phyloP scores from a whole-genome alignment of 2,113 vertebrate genomes.

The Zapornia atra region DNA sequence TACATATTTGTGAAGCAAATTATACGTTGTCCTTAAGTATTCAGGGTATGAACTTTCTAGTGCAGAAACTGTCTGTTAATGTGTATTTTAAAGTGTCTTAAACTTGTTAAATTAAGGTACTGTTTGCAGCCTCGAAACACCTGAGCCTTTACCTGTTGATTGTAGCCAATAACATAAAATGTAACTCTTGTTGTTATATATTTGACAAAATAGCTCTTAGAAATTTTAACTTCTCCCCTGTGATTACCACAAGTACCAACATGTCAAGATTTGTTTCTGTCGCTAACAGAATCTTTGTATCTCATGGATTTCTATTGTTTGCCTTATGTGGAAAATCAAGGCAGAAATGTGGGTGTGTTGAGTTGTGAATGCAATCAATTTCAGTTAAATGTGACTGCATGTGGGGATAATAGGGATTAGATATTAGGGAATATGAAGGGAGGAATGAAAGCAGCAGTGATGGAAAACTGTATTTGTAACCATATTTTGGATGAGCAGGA shows the following conservation, averaged over 20 bases:
- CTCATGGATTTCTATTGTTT: background rate
- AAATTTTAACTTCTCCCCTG: background rate
- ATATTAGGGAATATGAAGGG: background rate
- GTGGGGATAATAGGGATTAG: background rate
- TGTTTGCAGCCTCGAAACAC: background rate
- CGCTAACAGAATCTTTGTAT: background rate
- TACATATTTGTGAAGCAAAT: background rate
- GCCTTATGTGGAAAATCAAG: background rate
- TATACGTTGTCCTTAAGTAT: background rate
- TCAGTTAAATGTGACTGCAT: background rate
- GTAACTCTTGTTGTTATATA: background rate
- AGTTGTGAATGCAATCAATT: background rate
- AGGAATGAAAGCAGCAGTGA: background rate
- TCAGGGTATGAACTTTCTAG: background rate
- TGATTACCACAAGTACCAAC: background rate
- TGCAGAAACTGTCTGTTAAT: background rate
- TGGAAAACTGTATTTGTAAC: background rate
- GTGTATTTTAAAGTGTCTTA: background rate
- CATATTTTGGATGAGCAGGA: background rate
- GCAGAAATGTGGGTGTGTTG: background rate
- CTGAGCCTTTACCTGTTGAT: background rate
- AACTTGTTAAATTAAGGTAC: background rate
- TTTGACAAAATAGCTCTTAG: background rate
- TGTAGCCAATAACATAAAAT: background rate
- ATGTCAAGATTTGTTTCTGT: background rate